These are phyloP conservation scores for Adelognathus sp. DNA, from an alignment of 2,888 invertebrate species.

Conservation along the genomic window DNA sequence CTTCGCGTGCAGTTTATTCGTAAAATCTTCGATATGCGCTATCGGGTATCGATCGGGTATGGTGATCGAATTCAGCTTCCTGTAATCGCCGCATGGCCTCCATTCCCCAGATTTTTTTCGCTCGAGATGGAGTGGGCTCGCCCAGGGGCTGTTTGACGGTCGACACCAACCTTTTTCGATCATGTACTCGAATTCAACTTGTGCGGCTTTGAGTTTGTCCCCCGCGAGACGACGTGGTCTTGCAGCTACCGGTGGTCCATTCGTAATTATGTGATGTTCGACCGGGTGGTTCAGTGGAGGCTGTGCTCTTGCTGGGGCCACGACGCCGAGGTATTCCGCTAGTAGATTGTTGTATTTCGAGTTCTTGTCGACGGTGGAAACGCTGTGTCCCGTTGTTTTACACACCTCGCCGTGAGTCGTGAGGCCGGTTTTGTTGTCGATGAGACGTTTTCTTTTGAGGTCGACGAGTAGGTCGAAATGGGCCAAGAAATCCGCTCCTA, in stretches of 20 bases:
- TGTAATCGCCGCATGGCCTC: conserved; percentile 69
- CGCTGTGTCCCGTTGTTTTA: background rate
- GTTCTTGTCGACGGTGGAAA: background rate
- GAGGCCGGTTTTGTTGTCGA: conserved; percentile 5
- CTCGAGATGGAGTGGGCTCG: conserved; percentile 67
- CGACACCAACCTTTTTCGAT: conserved; percentile 62
- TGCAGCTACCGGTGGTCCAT: conserved; percentile 50
- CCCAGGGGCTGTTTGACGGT: conserved; percentile 65
- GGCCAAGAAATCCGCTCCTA: background rate
- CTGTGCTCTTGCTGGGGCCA: background rate
- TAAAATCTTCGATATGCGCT: conserved; percentile 25
- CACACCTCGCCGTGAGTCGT: background rate
- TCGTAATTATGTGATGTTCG: conserved; percentile 48
- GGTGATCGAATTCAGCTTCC: conserved; percentile 65
- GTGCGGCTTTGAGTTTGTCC: conserved; percentile 62
- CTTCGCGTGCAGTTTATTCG: background rate
- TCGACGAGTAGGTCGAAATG: background rate
- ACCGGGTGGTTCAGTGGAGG: background rate
- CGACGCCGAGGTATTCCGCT: background rate
- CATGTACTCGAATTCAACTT: conserved; percentile 62
- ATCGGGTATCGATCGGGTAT: conserved; percentile 61
- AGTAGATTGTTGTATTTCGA: background rate
- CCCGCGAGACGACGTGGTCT: conserved; percentile 57
- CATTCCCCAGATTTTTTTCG: conserved; percentile 62
- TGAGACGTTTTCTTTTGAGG: background rate